Conservation (phyloP, 2,888 invertebrate genomes). For the Machimus atricapillus region DNA sequence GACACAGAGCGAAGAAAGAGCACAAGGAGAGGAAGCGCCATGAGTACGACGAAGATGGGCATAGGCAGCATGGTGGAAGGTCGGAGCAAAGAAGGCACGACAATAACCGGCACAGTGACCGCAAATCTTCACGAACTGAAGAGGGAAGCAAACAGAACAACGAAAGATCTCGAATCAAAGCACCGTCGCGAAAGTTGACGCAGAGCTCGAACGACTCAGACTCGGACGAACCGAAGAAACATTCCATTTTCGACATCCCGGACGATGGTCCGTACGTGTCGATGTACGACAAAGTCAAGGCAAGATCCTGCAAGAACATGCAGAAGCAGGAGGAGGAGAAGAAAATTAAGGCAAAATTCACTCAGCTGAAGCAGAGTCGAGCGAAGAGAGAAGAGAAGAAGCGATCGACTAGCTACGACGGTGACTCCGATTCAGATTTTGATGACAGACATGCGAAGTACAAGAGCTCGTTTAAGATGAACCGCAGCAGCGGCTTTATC, state of each 20-base stretch:
- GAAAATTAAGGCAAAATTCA: slow-evolving; percentile 89
- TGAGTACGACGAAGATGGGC: slow-evolving; percentile 47
- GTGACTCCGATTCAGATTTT: slow-evolving; percentile 78
- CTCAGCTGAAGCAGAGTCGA: slow-evolving; percentile 84
- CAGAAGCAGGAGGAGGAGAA: slow-evolving; percentile 88
- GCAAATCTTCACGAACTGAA: slow-evolving; percentile 50
- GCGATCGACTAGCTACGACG: slow-evolving; percentile 86
- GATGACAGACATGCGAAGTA: slow-evolving; percentile 52
- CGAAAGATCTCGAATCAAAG: slow-evolving; percentile 51
- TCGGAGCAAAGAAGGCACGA: slow-evolving; percentile 42
- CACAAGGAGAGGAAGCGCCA: slow-evolving; percentile 61
- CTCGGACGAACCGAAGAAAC: slow-evolving; percentile 85
- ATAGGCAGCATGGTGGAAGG: slow-evolving; percentile 40
- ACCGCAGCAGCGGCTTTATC: slow-evolving; percentile 59
- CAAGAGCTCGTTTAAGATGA: slow-evolving; percentile 54
- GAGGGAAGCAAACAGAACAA: slow-evolving; percentile 48
- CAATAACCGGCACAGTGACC: slow-evolving; percentile 51
- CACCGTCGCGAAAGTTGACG: slow-evolving; percentile 56
- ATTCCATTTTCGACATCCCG: slow-evolving; percentile 89
- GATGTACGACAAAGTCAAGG: slow-evolving; percentile 98
- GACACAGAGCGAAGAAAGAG: slow-evolving; percentile 57
- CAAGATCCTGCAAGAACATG: slow-evolving; percentile 91
- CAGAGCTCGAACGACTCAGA: slow-evolving; percentile 70
- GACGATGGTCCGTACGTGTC: slow-evolving; percentile 92
- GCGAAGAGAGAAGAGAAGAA: slow-evolving; percentile 90